These are phyloP conservation scores for Hydra vulgaris DNA, from an alignment of 30 jellyfish, hydroid and myxozoan species.

Conservation along the genomic window DNA sequence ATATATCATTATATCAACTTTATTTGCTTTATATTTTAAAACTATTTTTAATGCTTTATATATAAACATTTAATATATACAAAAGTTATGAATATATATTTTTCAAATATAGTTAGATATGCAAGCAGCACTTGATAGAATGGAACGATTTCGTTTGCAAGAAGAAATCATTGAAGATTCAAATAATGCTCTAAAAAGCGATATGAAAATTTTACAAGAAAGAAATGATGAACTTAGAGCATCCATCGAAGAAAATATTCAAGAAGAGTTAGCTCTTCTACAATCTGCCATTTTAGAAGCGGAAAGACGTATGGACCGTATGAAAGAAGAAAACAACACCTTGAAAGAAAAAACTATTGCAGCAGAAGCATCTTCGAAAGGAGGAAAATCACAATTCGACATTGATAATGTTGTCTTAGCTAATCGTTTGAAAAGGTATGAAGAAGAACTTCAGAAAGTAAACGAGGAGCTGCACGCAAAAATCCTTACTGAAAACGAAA, in stretches of 20 bases:
- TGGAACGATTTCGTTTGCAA: constrained; percentile 26
- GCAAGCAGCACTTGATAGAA: constrained; percentile 44
- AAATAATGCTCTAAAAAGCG: background rate
- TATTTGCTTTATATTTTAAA: background rate
- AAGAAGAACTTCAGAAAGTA: constrained; percentile 5
- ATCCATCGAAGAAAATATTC: constrained; percentile 41
- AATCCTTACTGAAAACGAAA: background rate
- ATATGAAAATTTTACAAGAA: constrained; percentile 11
- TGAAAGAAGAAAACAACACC: constrained; percentile 4
- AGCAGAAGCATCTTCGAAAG: background rate
- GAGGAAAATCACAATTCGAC: background rate
- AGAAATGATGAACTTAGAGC: constrained; percentile 22
- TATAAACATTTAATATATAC: background rate
- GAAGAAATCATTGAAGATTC: background rate
- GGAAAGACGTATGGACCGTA: constrained; percentile 16
- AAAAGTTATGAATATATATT: background rate
- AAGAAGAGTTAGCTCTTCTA: constrained; percentile 59
- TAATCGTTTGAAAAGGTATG: background rate
- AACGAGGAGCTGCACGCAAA: background rate
- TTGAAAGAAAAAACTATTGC: background rate
- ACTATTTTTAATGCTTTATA: background rate
- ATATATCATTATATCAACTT: background rate
- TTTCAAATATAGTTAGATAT: constrained; percentile 26
- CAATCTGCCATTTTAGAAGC: constrained; percentile 36
- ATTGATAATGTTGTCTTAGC: background rate